Evolutionary conservation across 2,113 vertebrate genomes (phyloP), one percentile per base, ranked within the genome.

Genomic region (Columbina picui): DNA sequence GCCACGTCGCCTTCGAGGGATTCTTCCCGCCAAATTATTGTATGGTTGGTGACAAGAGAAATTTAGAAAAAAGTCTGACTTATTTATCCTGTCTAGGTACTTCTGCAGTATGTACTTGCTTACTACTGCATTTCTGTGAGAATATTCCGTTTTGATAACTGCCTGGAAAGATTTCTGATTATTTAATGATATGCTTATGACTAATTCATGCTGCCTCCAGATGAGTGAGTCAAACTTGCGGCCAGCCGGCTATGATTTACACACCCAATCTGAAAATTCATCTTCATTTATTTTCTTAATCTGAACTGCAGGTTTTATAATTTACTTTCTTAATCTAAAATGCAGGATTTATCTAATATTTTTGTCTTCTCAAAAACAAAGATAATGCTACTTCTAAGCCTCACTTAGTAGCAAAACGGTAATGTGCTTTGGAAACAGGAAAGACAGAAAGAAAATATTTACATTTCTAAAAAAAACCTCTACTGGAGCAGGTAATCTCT

Each of bases 401-500:
- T 70, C 16, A 39, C 36, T 57, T 65, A 67, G 65, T 18, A 76
- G 47, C 71, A 90, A 13, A 70, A 50, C 38, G 32, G n/a, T 26
- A 85, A 63, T 38, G 6, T 92, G 26, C 61, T 74, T 53, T 89
- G 64, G 61, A 96, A 97, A 93, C 74, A 89, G 80, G 79, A 74
- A 95, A 94, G 96, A 36, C 38, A 53, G 56, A 70, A 79, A 83
- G n/a, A 64, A 92, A 87, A 84, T 73, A 80, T 90, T 95, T 86
- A 34, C n/a, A 25, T 65, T 78, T 87, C 77, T 65, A 26, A 87
- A 84, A 45, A 65, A 96, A 97, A 75, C 93, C 89, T 61, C 81
- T 84, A 68, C 85, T 93, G 81, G 94, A 90, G 84, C 41, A 92
- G 69, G 89, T 95, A 94, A 71, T 92, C 14, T 2, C 71, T 87